phyloP scores from a whole-genome alignment of 2,888 invertebrate genomes.

The Volucella inflata region DNA sequence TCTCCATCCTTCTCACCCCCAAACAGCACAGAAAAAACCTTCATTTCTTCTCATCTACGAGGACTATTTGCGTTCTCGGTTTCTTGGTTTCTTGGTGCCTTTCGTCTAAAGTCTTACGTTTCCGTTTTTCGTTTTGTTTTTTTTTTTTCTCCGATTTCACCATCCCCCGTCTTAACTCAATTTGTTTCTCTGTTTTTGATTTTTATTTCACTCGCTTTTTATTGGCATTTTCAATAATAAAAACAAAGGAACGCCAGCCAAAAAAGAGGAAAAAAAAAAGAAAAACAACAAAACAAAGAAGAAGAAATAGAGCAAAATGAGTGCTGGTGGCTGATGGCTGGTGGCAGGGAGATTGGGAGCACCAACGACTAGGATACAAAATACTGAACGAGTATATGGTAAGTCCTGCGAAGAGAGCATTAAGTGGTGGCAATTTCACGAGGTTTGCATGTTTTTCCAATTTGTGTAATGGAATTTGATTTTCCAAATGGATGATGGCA shows the following conservation, averaged over 20 bases:
- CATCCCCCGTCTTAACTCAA: slow-evolving; percentile 63
- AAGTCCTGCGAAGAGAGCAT: slow-evolving; percentile 68
- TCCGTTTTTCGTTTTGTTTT: not conserved
- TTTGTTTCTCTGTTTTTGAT: slow-evolving; percentile 75
- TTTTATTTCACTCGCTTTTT: slow-evolving; percentile 74
- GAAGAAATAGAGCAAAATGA: slow-evolving; percentile 17
- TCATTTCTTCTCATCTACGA: slow-evolving; percentile 5
- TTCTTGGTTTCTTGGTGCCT: not conserved
- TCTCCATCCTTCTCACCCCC: not conserved
- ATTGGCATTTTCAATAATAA: slow-evolving; percentile 75
- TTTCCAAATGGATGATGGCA: slow-evolving; percentile 79
- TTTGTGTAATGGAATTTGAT: slow-evolving; percentile 80
- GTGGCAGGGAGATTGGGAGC: not conserved
- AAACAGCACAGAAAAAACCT: not conserved
- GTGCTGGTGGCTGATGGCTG: not conserved
- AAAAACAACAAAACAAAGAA: slow-evolving; percentile 28
- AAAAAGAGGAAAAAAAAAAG: slow-evolving; percentile 22
- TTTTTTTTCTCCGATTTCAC: no score
- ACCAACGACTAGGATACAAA: slow-evolving; percentile 23
- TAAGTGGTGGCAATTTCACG: slow-evolving; percentile 77
- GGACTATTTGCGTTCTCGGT: not conserved
- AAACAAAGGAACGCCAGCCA: slow-evolving; percentile 52
- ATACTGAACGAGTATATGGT: slow-evolving; percentile 12
- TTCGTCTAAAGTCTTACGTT: slow-evolving; percentile 16
- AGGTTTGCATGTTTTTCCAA: slow-evolving; percentile 79